Evolutionary conservation across 2,113 vertebrate genomes (phyloP), one percentile per base, ranked within the genome.

Genomic region (Macquaria ambigua): DNA sequence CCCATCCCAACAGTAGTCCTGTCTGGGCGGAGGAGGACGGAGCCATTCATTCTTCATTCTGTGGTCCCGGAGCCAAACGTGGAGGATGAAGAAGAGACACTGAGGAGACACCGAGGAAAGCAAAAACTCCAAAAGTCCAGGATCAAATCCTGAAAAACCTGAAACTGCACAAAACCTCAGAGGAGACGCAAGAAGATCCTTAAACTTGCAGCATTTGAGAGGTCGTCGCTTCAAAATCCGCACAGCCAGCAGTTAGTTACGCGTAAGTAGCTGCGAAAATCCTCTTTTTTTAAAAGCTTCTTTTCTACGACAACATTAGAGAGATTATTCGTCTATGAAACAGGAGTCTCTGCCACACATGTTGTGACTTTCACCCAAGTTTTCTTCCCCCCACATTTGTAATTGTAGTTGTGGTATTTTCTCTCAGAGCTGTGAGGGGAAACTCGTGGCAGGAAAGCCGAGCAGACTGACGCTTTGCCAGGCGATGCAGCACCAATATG

Each of bases 11-110:
- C 86, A 23, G 75, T 16, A 52, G 79, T 52, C 52, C 46, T 43
- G 88, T 23, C 76, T 23, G 74, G 48, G 39, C 63, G 8, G 58
- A 55, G 72, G 70, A 28, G 74, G 78, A 79, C 59, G 74, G 74
- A 83, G 77, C 74, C 86, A 93, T 93, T 94, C 94, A 94, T 93
- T 94, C 89, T 84, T 16, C 46, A 16, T 5, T 87, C 91, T 81
- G 87, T 23, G 91, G 79, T 81, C 76, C 81, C 48, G 74, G 68
- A 74, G 81, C 28, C 76, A 89, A 91, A 92, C 93, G 91, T 93
- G 92, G 89, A 86, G 86, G 86, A 88, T 85, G 87, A 92, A 81
- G 85, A 86, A 31, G 71, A 86, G 46, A 74, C 62, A 11, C 28
- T 85, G 71, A 92, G 15, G 71, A 86, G 46, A 74, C 62, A 11